Base-by-base conservation (phyloP, 2,797 vertebrate species). In the Myoxocephalus aenaeus region DNA sequence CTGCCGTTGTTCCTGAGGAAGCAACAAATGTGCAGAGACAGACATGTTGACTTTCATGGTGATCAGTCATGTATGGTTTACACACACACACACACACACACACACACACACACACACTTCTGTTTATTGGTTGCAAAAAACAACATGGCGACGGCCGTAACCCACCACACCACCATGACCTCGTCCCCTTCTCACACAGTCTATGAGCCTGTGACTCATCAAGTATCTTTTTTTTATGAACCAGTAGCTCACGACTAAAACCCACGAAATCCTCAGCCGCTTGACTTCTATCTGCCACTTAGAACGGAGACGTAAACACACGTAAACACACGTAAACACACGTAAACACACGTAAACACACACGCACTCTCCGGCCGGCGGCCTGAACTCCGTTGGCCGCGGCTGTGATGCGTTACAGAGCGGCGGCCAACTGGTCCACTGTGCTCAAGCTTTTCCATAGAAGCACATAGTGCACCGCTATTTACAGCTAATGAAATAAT, bases 1-100 rank as follows among this genome's bases (percentile, higher is more conserved):
- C 93, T 62, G 56, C 71, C 87, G 93, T 95, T 94, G 92, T 93
- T 91, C 87, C 68, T 65, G 68, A 58, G 57, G 79, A 85, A 83
- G 72, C 65, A 57, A 75, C 70, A 83, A 69, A 78, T 58, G 14
- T 54, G n/a, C n/a, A 27, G 48, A 75, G 77, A 62, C 48, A 74
- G 61, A 79, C 77, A 32, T 32, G 32, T 32, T 32, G 32, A 32
- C 32, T 32, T 32, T 32, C 2, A 6, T 32, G 81, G 89, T 88
- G 81, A 92, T 92, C 89, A 88, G 79, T 92, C 89, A 92, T 74
- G 53, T 53, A 40, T 59, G 62, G 68, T 66, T 36, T n/a, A 53
- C 9, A 8, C 32, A 32, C 32, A 32, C 32, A 32, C 32, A 32
- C 32, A 32, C 32, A 32, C 32, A 32, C 32, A 32, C 32, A 32